Percentiles rank a stretch among this genome's conserved stretches.
These are phyloP conservation scores for Pteria penguin DNA, from an alignment of 2,888 invertebrate species.

Conservation along the genomic window DNA sequence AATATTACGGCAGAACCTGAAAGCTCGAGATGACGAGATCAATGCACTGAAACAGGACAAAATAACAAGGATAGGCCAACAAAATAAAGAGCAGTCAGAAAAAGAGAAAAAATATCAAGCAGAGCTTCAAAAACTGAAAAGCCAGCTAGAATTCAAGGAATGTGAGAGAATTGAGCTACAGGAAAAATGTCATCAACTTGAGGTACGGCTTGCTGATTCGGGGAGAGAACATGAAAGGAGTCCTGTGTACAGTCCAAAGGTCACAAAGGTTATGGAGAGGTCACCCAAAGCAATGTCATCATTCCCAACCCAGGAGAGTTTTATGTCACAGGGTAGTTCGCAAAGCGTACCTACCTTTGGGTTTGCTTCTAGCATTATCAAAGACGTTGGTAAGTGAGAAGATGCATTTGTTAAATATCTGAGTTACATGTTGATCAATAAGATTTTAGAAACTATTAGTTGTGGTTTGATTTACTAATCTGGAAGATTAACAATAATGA, in stretches of 20 bases:
- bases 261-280: conserved; percentile 31
- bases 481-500: too few relatives aligned
- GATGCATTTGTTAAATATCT: background rate
- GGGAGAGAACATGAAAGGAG: conserved; percentile 24
- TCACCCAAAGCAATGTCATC: conserved; percentile 16
- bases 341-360: conserved; percentile 34
- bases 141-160: conserved; percentile 66
- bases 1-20: conserved; percentile 58
- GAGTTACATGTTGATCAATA: too few relatives aligned
- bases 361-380: background rate
- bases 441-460: too few relatives aligned
- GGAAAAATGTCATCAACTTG: conserved; percentile 53
- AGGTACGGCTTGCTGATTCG: conserved; percentile 31
- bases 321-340: conserved; percentile 58
- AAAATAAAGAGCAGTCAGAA: conserved; percentile 56
- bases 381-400: background rate
- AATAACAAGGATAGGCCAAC: conserved; percentile 52
- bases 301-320: conserved; percentile 58
- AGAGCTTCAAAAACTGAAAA: conserved; percentile 55
- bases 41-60: conserved; percentile 55
- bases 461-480: too few relatives aligned
- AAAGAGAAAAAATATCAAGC: conserved; percentile 57
- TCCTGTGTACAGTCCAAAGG: conserved; percentile 30
- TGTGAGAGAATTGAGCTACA: conserved; percentile 56
- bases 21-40: conserved; percentile 59